A percentile compares a stretch with the other conserved stretches of the same genome.
phyloP scores from a whole-genome alignment of 2,113 vertebrate genomes.

The Pseudonaja textilis region DNA sequence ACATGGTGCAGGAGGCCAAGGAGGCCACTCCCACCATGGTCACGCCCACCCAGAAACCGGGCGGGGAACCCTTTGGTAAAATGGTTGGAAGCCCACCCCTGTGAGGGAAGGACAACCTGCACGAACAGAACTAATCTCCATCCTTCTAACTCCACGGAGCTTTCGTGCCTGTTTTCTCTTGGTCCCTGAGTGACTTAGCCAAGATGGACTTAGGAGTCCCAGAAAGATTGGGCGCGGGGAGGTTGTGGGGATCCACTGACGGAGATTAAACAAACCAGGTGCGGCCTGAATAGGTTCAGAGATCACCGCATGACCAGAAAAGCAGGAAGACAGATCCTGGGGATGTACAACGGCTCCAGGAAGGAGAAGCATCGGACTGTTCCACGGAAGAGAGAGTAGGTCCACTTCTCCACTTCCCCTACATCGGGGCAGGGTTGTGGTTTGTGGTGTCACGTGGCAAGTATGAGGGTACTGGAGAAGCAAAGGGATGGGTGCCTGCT shows the following conservation, averaged over 20 bases:
- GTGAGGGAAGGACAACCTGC: too few relatives aligned
- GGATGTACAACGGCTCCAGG: neutral
- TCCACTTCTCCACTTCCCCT: neutral
- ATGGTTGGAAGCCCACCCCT: too few relatives aligned
- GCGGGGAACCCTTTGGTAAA: too few relatives aligned
- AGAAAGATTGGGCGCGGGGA: neutral
- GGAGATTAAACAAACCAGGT: neutral
- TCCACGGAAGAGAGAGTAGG: too few relatives aligned
- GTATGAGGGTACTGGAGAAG: neutral
- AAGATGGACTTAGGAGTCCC: neutral
- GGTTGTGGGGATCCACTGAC: neutral
- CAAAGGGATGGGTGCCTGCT: rapidly evolving
- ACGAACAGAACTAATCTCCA: neutral
- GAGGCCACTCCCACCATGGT: too few relatives aligned
- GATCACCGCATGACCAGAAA: too few relatives aligned
- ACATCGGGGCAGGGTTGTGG: neutral
- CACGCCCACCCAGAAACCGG: too few relatives aligned
- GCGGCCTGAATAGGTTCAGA: neutral
- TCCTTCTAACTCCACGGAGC: neutral
- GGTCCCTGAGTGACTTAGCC: neutral
- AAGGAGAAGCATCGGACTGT: neutral
- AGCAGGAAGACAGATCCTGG: neutral
- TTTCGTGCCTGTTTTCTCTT: neutral
- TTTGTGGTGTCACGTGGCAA: neutral
- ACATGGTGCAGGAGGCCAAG: too few relatives aligned